These are phyloP conservation scores for Osmerus eperlanus DNA, from an alignment of 2,113 vertebrate genomes.

Conservation along the genomic window DNA sequence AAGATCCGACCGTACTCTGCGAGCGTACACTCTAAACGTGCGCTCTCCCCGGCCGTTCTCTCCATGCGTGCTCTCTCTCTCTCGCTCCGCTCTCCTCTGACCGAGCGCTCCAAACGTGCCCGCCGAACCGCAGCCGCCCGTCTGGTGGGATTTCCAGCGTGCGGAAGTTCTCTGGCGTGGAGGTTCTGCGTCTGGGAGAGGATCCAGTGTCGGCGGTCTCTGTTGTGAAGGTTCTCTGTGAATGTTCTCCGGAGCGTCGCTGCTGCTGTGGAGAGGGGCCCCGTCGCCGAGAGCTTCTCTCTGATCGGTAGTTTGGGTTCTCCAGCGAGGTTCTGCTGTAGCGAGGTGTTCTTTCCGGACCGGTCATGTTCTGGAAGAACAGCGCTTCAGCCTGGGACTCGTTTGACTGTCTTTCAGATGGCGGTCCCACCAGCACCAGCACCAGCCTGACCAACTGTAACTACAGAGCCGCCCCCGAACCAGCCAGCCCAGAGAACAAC, in stretches of 20 bases:
- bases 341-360: background rate
- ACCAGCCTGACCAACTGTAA: constrained; percentile 25
- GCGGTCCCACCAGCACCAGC: background rate
- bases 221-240: too few species aligned
- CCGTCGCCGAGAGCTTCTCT: background rate
- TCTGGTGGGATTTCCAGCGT: too few species aligned
- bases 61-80: background rate
- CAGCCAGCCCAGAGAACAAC: constrained; percentile 35
- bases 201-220: too few species aligned
- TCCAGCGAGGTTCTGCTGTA: too few species aligned
- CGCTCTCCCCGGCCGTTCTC: background rate
- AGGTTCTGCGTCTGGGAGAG: too few species aligned
- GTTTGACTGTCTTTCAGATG: constrained; percentile 53
- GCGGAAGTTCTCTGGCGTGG: too few species aligned
- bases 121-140: too few species aligned
- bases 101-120: too few species aligned
- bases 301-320: background rate
- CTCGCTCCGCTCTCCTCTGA: background rate
- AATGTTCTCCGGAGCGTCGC: too few species aligned
- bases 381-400: constrained; percentile 42
- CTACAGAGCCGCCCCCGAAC: constrained; percentile 18
- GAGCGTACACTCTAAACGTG: too few species aligned
- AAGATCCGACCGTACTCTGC: background rate
- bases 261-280: too few species aligned
- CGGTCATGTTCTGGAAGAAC: constrained; percentile 44